These are phyloP conservation scores for Ennomos erosarius DNA, from an alignment of 2,888 invertebrate genomes.

Conservation along the genomic window DNA sequence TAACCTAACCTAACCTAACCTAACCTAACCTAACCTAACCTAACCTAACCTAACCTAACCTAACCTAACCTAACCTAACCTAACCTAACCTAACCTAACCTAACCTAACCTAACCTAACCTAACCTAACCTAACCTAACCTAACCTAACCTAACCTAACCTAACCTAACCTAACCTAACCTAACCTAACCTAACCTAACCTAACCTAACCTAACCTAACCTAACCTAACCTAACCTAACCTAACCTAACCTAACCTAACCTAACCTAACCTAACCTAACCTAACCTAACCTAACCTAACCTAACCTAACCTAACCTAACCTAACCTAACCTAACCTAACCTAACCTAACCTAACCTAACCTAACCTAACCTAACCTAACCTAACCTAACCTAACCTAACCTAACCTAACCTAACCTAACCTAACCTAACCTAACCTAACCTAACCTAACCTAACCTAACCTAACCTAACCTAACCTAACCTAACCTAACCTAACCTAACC, in stretches of 20 bases:
- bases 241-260: slow-evolving; percentile 12
- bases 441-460: slow-evolving; percentile 5
- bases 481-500: slow-evolving; percentile 27
- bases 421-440: slow-evolving; percentile 2
- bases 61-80: slow-evolving; percentile 27
- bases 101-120: slow-evolving; percentile 5
- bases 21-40: slow-evolving; percentile 5
- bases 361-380: slow-evolving; percentile 31
- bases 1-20: slow-evolving; percentile 2
- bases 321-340: slow-evolving; percentile 5
- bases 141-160: slow-evolving; percentile 24
- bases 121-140: slow-evolving; percentile 2
- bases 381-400: slow-evolving; percentile 22
- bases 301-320: slow-evolving; percentile 7
- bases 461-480: slow-evolving; percentile 14
- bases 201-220: neutral
- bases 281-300: slow-evolving; percentile 29
- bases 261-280: slow-evolving; percentile 19
- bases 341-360: slow-evolving; percentile 17
- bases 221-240: too few relatives aligned
- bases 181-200: slow-evolving; percentile 1
- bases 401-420: slow-evolving; percentile 1
- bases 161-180: slow-evolving; percentile 27
- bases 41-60: slow-evolving; percentile 14
- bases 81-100: slow-evolving; percentile 22